phyloP scores from a whole-genome alignment of 1,140 invertebrate genomes.

The Fopius arisanus region DNA sequence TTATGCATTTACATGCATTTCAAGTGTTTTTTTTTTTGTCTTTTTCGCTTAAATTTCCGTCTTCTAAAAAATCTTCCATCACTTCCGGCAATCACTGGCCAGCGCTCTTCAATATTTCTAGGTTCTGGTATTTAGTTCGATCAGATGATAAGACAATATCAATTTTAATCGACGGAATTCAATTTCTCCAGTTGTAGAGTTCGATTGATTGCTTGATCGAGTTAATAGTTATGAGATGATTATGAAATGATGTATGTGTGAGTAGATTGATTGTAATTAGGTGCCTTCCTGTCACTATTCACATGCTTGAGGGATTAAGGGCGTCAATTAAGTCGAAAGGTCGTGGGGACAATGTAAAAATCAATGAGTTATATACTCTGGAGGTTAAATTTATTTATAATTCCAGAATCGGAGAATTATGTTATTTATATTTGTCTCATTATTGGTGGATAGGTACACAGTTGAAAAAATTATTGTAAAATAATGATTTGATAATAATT shows the following conservation, averaged over 20 bases:
- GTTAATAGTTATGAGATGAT: constrained; percentile 40
- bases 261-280: constrained; percentile 46
- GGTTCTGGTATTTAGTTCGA: neutral
- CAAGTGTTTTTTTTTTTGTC: neutral
- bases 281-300: constrained; percentile 42
- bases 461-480: no score
- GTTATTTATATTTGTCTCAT: no score
- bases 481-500: no score
- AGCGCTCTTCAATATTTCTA: neutral
- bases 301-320: constrained; percentile 32
- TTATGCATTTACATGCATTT: constrained; percentile 1
- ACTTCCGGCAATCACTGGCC: neutral
- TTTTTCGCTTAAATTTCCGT: no score
- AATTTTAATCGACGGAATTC: neutral
- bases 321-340: no score
- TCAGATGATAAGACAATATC: constrained; percentile 11
- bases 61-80: neutral
- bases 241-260: constrained; percentile 1
- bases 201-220: constrained; percentile 21
- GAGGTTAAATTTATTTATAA: no score
- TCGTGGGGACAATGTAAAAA: no score
- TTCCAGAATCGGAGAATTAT: no score
- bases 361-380: no score
- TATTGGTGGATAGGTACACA: no score
- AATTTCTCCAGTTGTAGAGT: neutral